Conservation (phyloP, 2,113 vertebrate genomes). For the Agelaius tricolor region DNA sequence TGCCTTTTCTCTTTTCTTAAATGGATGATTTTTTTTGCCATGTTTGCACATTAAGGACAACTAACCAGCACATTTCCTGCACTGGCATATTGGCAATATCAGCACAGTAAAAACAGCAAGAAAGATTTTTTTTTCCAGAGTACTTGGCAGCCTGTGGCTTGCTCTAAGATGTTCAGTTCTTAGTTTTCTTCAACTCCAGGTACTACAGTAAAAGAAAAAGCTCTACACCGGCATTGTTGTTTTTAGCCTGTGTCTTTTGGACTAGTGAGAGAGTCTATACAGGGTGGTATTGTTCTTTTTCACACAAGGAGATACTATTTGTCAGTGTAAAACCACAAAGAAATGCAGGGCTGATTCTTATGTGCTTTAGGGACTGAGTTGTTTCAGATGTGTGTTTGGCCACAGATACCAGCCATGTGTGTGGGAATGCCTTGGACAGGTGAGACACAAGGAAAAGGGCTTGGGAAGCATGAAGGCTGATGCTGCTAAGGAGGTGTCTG, state of each 20-base stretch:
- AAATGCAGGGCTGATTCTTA: not conserved
- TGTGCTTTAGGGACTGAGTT: not conserved
- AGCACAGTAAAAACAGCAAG: not conserved
- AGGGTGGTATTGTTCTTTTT: not conserved
- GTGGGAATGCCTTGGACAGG: not conserved
- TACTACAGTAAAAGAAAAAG: not conserved
- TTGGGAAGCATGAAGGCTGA: not conserved
- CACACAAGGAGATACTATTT: not conserved
- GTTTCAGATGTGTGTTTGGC: not conserved
- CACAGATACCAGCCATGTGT: not conserved
- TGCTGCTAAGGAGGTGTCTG: not conserved
- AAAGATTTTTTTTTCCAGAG: not conserved
- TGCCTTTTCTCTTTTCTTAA: not conserved
- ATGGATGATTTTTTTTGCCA: not conserved
- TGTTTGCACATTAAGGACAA: not conserved
- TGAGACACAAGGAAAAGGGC: not conserved
- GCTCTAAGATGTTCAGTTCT: not conserved
- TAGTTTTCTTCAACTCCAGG: not conserved
- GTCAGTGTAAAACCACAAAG: not conserved
- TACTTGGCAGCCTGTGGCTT: not conserved
- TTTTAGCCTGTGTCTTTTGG: not conserved
- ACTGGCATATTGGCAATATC: not conserved
- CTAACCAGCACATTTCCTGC: not conserved
- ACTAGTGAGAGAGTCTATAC: not conserved
- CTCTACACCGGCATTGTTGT: not conserved